Evolutionary conservation across 2,797 vertebrate genomes (phyloP).

Genomic region (Artibeus lituratus): DNA sequence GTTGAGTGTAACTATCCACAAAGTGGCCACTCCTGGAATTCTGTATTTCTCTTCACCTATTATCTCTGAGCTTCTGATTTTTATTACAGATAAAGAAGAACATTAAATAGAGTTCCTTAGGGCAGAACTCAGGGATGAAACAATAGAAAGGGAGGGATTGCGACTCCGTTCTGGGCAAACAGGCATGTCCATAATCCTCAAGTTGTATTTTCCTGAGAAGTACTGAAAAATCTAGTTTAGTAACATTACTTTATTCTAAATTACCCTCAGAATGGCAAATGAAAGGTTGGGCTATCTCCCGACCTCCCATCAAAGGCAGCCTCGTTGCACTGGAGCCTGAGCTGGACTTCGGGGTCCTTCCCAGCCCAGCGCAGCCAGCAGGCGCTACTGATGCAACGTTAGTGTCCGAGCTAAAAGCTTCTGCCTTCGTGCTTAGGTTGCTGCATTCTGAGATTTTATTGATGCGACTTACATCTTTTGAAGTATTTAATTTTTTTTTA

Average conservation of each 20-base stretch:
- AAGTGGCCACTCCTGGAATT: not conserved
- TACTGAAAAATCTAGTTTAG: not conserved
- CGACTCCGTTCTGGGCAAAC: not conserved
- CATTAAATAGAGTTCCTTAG: not conserved
- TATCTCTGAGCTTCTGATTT: not conserved
- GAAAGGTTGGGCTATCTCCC: not conserved
- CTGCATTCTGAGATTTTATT: not conserved
- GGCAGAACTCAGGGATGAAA: not conserved
- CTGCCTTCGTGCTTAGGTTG: not conserved
- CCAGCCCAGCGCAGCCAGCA: not conserved
- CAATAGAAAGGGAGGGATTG: not conserved
- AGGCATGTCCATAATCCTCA: not conserved
- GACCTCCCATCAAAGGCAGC: not conserved
- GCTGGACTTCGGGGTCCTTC: not conserved
- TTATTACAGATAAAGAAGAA: not conserved
- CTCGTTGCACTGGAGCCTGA: not conserved
- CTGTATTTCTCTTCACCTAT: not conserved
- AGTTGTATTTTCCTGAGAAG: not conserved
- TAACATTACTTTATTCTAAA: not conserved
- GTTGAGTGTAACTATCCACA: not conserved
- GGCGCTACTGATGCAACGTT: not conserved
- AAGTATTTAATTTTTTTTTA: not conserved
- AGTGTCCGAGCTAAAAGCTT: not conserved
- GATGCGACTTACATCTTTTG: not conserved
- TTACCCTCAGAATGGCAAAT: not conserved